Evolutionary conservation across 64 coral and sea anemone genomes (phyloP), one percentile per base, ranked within the genome.

Genomic region (Acropora yongei): DNA sequence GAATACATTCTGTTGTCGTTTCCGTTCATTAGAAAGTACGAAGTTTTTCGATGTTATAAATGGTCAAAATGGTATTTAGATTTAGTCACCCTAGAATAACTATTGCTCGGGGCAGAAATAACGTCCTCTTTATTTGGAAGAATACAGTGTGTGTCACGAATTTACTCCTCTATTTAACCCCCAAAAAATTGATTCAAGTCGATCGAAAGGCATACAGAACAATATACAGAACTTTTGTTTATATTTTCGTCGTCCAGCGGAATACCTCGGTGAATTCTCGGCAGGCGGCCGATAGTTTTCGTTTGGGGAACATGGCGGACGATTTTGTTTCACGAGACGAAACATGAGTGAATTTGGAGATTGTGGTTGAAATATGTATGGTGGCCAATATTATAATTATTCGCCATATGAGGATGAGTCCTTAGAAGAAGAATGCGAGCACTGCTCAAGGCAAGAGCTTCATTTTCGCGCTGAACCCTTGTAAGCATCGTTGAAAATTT

Each of bases 321-420:
- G 79, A 48, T 93, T 86, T 83, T 71, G 91, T 72, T 18, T 12
- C 72, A 87, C n/a, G 53, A 75, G 45, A 49, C 48, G 4, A 78
- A 83, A 78, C 80, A 97, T 97, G 95, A 94, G 49, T 41, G 95
- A 97, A 88, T 94, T 94, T 47, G 88, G 82, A 77, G 48, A 82
- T 68, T 90, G 78, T 78, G 87, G 49, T 72, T 80, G 76, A 94
- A 94, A 91, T 94, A 97, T 97, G 95, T 91, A 91, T 92, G 88
- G 86, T 83, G 90, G 93, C 66, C 80, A 91, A 85, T 72, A 91
- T 75, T 68, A 97, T 97, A 88, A 88, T 88, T 84, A 97, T 84
- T 68, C 83, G 49, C 94, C 78, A 83, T 97, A 97, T 63, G 88
- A 97, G 44, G 80, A 86, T 72, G 78, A 87, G n/a, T 97, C 66